These are phyloP conservation scores for Melanostigma gelatinosum DNA, from an alignment of 2,113 vertebrate genomes.

Conservation along the genomic window DNA sequence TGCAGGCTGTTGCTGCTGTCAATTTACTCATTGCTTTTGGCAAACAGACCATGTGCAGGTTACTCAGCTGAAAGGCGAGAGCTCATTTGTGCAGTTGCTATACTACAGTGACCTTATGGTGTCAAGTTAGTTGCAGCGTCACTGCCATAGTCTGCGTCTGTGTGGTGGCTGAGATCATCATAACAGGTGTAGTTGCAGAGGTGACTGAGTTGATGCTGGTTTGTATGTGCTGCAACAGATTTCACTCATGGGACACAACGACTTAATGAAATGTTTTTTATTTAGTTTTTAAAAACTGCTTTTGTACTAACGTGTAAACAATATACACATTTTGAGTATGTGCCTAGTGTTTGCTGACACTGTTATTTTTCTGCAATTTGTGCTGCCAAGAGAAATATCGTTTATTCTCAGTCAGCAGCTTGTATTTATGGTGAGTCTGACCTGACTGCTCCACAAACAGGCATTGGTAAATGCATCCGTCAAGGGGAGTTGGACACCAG, in stretches of 20 bases:
- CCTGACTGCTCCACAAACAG: neutral
- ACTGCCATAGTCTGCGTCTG: constrained; percentile 17
- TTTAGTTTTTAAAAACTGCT: neutral
- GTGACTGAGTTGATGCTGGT: neutral
- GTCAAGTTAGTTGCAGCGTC: constrained; percentile 69
- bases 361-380: constrained; percentile 13
- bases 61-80: constrained; percentile 42
- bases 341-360: neutral
- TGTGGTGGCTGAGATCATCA: neutral
- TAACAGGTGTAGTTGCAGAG: neutral
- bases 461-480: neutral
- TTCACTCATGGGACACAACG: neutral
- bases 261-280: neutral
- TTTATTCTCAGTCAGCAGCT: constrained; percentile 19
- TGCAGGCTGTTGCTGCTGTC: neutral
- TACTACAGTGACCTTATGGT: constrained; percentile 58
- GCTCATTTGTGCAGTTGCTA: constrained; percentile 22
- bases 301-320: neutral
- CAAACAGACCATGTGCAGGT: constrained; percentile 21
- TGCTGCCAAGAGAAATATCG: neutral
- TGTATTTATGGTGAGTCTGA: constrained; percentile 19
- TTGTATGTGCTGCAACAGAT: neutral
- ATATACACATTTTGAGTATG: neutral
- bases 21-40: constrained; percentile 7
- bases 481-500: neutral